Base-by-base conservation (phyloP, 2,888 invertebrate genomes). In the Hemistola chrysoprasaria region DNA sequence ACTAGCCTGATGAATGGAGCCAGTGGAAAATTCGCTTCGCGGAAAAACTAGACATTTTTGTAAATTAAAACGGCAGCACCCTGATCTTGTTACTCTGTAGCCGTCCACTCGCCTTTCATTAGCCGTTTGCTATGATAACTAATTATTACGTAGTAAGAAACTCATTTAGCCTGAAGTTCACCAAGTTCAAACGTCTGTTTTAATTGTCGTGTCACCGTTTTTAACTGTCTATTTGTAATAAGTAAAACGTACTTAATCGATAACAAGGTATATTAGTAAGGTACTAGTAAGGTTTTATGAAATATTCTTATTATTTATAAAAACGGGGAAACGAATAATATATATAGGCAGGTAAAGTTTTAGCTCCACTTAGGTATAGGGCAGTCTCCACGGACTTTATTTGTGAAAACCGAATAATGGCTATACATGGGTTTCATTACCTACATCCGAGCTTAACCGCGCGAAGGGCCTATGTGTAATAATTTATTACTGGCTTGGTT, bases 1-100 rank as follows among this genome's bases (percentile, higher is more conserved):
- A 76, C 69, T 68, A 63, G 71, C 68, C 78, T 83, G 83, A 83
- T 84, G 80, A 82, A 84, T 83, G 78, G 81, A 74, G 56, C 71
- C 63, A 60, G 66, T 60, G 63, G 74, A 74, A 75, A 77, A 77
- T 74, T 64, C 64, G 60, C 69, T 63, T 65, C 70, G 59, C 62
- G 69, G 66, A 76, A 81, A 79, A 67, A 62, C 67, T 49, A 73
- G 76, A 78, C 75, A 71, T 71, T 70, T 69, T 73, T 59, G 70
- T 71, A 76, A 80, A 83, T 83, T 80, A 80, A 78, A 80, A 73
- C 71, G 71, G 71, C 65, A 68, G 59, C 56, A 52, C 53, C 54
- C 62, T 68, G 69, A 73, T 77, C 74, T 71, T 62, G 63, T 73
- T 78, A 68, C 56, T n/a, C n/a, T n/a, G 52, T 59, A 53, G 39